These are phyloP conservation scores for Vireo griseus DNA, from an alignment of 2,797 vertebrate species.

Conservation along the genomic window DNA sequence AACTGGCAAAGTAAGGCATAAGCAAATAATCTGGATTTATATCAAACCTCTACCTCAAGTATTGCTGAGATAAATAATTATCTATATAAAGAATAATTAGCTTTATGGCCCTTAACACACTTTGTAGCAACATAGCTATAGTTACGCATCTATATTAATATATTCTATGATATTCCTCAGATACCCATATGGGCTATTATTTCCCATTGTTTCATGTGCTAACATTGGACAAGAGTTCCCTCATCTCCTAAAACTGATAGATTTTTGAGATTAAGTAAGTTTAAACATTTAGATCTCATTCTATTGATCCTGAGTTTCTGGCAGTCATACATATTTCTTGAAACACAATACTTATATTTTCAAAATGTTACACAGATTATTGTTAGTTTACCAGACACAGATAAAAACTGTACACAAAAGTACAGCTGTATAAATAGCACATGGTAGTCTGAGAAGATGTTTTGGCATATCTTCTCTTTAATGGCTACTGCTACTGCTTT, in stretches of 20 bases:
- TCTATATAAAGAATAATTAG: neutral
- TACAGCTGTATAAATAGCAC: neutral
- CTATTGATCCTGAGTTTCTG: neutral
- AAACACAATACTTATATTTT: neutral
- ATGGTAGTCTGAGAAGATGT: neutral
- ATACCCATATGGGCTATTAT: accelerated
- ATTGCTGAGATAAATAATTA: neutral
- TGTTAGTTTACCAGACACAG: neutral
- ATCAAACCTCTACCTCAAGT: neutral
- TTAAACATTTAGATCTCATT: neutral
- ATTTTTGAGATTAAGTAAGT: neutral
- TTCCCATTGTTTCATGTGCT: neutral
- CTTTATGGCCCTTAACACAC: neutral
- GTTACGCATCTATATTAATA: neutral
- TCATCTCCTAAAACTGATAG: neutral
- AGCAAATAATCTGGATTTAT: neutral
- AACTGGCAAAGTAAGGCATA: neutral
- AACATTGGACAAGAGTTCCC: neutral
- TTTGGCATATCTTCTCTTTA: neutral
- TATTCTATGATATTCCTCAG: neutral
- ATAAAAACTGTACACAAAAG: neutral
- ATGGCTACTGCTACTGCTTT: neutral
- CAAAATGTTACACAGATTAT: neutral
- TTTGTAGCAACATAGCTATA: neutral
- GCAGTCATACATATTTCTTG: neutral